Evolutionary conservation across 2,113 vertebrate species (phyloP), one percentile per base, ranked within the genome.

Genomic region (Sinocyclocheilus maitianheensis): DNA sequence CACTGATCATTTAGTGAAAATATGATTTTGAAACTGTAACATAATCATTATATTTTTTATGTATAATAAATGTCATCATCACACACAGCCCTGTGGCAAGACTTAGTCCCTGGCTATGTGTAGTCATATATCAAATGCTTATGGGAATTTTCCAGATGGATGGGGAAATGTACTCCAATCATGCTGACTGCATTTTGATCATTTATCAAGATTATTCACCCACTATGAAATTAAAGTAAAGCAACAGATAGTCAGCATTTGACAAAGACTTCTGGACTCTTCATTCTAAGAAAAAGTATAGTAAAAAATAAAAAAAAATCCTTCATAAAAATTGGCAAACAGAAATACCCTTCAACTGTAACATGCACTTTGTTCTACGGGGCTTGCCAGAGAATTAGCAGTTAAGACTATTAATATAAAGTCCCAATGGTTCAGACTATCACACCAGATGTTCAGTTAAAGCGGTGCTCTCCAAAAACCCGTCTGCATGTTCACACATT

Each of bases 331-430:
- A 11, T 43, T 9, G 20, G 40, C 20, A 74, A 60, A 34, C 16
- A 8, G 24, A 84, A 11, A 84, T 55, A 89, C 51, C 58, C 22
- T 76, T 63, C 6, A 83, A 55, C 30, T 53, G 14, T 65, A 79
- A 30, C 43, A 82, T 11, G 80, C 69, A 63, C 16, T 72, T 72
- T 20, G 67, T 75, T 40, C 11, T 82, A 2, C 2, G 2, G 62
- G 58, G 13, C 24, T 80, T 16, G 46, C 37, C 48, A 16, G 79
- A 79, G 77, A 81, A 55, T 55, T 75, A 83, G 46, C 86, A 84
- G 43, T 76, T 62, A 84, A 62, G 67, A 79, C 78, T 86, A 88
- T 86, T 87, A 90, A 90, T 90, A 87, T 69, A 51, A 86, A 88
- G 10, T 14, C 83, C 74, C 82, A 48, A 40, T 62, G 85, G 71